Base-by-base conservation (phyloP, 2,113 vertebrate species). In the Sakesphorus luctuosus region DNA sequence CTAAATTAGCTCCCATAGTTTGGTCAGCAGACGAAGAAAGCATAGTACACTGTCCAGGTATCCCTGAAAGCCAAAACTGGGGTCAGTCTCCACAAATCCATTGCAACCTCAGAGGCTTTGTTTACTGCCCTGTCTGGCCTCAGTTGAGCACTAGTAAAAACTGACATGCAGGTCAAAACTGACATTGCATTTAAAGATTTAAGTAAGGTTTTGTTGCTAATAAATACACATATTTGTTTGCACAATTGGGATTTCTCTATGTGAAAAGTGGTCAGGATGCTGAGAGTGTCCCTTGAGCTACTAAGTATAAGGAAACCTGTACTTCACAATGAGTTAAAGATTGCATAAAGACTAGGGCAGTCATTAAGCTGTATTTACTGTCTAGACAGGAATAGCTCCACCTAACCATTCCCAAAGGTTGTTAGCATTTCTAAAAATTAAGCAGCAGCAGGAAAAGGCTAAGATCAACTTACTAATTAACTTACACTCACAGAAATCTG, bases 401-500 rank as follows among this genome's bases (percentile, higher is more conserved):
- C 95, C 96, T 97, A 97, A 95, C 89, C 96, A 93, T 97, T 97
- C 96, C 95, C 96, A 96, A 97, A 96, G 95, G 96, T 84, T 96
- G 91, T 97, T 96, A 94, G 95, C 96, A 97, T 95, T 97, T 97
- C 95, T 95, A 97, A 94, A 95, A 97, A 97, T 96, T 97, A 97
- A 96, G 84, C 93, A 84, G 86, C 94, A 89, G 93, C 61, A 97
- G 81, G 89, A 91, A 95, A 96, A 97, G 94, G 93, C 95, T 96
- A 96, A 93, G 86, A 97, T 95, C 95, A 95, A 95, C 96, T 97
- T 84, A 95, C 89, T 96, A 95, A 97, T 95, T 96, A 97, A 96
- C 94, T 91, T 95, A 93, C 76, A 88, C 65, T 94, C 94, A 81
- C 69, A 95, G 94, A 94, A 94, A 97, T 75, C 80, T 94, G 71